A percentile compares a stretch with the other conserved stretches of the same genome.
Evolutionary conservation across 2,113 vertebrate species (phyloP).

Genomic region (Bettongia penicillata): DNA sequence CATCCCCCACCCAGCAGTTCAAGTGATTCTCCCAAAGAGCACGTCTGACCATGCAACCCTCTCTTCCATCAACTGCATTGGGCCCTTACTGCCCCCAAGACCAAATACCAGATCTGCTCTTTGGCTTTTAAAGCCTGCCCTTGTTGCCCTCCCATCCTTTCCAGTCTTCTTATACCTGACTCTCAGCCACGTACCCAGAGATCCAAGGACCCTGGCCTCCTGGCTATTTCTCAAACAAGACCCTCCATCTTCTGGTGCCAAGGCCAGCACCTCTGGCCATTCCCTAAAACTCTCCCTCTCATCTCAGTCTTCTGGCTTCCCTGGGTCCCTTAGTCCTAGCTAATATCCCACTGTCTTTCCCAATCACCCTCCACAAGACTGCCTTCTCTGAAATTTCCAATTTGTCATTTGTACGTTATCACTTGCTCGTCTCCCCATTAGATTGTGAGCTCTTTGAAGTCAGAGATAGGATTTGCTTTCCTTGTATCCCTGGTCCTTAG

Average conservation of each 20-base stretch:
- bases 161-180: not conserved
- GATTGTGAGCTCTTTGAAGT: not conserved
- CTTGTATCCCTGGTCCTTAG: not conserved
- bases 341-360: not conserved
- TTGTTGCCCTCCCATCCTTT: not conserved
- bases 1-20: not conserved
- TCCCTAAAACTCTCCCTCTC: too few species aligned
- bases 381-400: not conserved
- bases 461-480: not conserved
- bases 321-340: not conserved
- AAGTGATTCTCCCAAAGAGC: too few species aligned
- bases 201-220: not conserved
- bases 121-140: too few species aligned
- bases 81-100: too few species aligned
- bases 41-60: too few species aligned
- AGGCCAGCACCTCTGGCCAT: not conserved
- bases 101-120: too few species aligned
- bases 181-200: not conserved
- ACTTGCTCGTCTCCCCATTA: not conserved
- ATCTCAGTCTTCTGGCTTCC: not conserved
- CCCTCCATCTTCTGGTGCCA: not conserved
- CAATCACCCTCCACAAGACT: not conserved
- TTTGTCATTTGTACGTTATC: not conserved
- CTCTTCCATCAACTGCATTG: not conserved
- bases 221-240: not conserved